Evolutionary conservation across 2,113 vertebrate species (phyloP), one percentile per base, ranked within the genome.

Genomic region (Mustela lutreola): DNA sequence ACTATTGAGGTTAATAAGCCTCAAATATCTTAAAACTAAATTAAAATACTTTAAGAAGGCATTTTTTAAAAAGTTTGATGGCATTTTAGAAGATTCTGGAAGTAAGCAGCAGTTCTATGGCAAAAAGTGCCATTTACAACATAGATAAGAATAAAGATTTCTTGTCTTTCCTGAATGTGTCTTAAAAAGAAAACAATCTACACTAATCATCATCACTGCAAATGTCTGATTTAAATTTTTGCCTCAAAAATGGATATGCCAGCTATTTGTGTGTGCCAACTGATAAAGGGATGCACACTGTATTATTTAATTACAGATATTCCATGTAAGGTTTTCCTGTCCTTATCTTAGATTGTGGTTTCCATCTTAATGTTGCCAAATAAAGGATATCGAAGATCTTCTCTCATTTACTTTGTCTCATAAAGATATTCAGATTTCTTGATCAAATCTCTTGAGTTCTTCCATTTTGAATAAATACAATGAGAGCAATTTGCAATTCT

Each of bases 1-100:
- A 67, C 33, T 22, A 8, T 62, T 60, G 50, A 98, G 89, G 95
- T 97, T 97, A 96, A 97, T 95, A 92, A 91, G 22, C 87, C 90
- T 87, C 84, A 96, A 97, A 92, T 96, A 96, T 39, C 79, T 92
- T 90, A 88, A 94, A 85, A 76, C 53, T 73, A 92, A 97, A 94
- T 91, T 83, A 98, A 97, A 89, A 70, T 5, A 15, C 45, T 53
- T 96, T 80, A 89, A 75, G 91, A 94, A 85, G 83, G 45, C 33
- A 85, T 73, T 83, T 86, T 18, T 14, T 24, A 81, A 70, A 67
- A 71, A 45, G n/a, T 89, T 89, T 78, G 75, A 73, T 94, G 76
- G 15, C 58, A 58, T 97, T 96, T 97, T 63, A 87, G 67, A 90
- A 56, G 63, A 97, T 63, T 90, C 58, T 31, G 22, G 65, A 91